Evolutionary conservation across 53 echinoderm and acorn worm species (phyloP), one percentile per base, ranked within the genome.

Genomic region (Hippasteria phrygiana): DNA sequence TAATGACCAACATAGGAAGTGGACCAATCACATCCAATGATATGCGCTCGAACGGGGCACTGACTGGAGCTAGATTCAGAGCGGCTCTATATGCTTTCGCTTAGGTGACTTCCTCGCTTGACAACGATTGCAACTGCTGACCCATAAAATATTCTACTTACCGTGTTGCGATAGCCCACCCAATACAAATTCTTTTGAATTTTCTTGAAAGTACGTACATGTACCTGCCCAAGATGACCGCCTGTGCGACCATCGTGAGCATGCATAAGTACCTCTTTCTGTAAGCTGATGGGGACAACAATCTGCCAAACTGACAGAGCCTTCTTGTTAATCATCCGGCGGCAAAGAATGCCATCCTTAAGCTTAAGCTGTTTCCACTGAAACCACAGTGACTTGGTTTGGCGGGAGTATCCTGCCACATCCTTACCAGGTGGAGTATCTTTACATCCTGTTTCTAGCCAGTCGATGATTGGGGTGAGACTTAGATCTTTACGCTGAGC

Each of bases 1-100:
- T 62, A 20, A 62, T 24, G 5, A 62, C 62, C 5, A 62, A 24
- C 5, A 62, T 62, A 31, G 89, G 89, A 27, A 89, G 50, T 16
- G 80, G 89, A 47, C 89, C 70, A 26, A 80, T 43, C 27, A 89
- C 33, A 50, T 80, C 59, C 7, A 90, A 37, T 3, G 83, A 59
- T 59, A 90, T 73, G 12, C 90, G 46, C 39, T 90, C 83, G 27
- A 90, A 51, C 1, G 90, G 90, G 0, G 33, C 74, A 6, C 90
- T 82, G 7, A 39, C 74, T 4, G 73, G 73, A 20, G 73, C 73
- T 73, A 73, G 42, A 22, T 73, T 42, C 26, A 73, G 32, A 73
- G 73, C 35, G 0, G 73, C 73, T 43, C 26, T 73, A 20, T 43
- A 73, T n/a, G n/a, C 73, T 42, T 73, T 9, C 42, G 67, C 42